phyloP scores from a whole-genome alignment of 2,888 invertebrate genomes.

The Margaritifera margaritifera region DNA sequence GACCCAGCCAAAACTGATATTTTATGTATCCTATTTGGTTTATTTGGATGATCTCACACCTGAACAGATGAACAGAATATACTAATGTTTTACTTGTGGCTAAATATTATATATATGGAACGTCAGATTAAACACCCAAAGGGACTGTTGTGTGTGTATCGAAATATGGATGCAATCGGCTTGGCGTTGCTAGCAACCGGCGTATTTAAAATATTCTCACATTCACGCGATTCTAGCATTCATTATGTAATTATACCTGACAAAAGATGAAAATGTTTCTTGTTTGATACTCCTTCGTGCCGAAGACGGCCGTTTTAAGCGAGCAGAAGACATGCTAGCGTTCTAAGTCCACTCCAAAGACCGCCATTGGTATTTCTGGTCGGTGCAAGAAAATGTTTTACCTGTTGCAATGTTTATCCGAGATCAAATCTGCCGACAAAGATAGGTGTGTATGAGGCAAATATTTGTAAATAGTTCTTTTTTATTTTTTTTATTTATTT shows the following conservation, averaged over 20 bases:
- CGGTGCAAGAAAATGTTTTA: not conserved
- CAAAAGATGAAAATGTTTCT: conserved; percentile 63
- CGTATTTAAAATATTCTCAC: too few relatives aligned
- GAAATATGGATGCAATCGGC: not conserved
- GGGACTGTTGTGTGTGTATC: not conserved
- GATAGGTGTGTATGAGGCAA: not conserved
- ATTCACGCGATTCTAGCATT: too few relatives aligned
- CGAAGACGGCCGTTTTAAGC: conserved; percentile 62
- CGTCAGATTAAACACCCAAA: too few relatives aligned
- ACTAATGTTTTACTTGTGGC: too few relatives aligned
- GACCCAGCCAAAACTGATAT: too few relatives aligned
- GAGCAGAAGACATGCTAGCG: conserved; percentile 37
- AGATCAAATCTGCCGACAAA: conserved; percentile 2
- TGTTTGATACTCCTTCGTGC: conserved; percentile 63
- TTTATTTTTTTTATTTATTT: too few relatives aligned
- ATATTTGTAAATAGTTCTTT: not conserved
- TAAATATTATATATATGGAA: too few relatives aligned
- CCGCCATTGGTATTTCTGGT: conserved; percentile 13
- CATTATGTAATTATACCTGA: conserved; percentile 44
- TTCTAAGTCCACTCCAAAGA: conserved; percentile 2
- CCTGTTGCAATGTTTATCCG: not conserved
- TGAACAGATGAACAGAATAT: too few relatives aligned
- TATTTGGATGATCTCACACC: too few relatives aligned
- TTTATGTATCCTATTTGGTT: too few relatives aligned
- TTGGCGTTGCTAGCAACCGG: conserved; percentile 30